Evolutionary conservation across 1,140 invertebrate species (phyloP).

Genomic region (Stenopsyche tienmushanensis): DNA sequence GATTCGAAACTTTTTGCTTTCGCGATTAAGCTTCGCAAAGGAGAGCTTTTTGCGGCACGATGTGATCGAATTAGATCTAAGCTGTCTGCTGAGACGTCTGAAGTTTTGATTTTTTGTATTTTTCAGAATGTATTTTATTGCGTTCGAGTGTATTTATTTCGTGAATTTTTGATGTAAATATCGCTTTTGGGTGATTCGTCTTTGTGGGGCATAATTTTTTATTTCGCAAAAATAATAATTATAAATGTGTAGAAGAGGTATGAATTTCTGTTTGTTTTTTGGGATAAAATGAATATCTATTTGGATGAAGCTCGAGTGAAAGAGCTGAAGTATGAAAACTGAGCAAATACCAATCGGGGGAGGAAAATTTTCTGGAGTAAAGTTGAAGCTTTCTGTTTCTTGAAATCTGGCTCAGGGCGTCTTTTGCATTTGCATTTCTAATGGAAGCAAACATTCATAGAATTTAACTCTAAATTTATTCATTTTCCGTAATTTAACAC

Average conservation of each 20-base stretch:
- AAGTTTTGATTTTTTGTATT: too few species aligned
- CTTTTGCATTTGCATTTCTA: slow-evolving; percentile 26
- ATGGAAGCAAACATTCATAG: slow-evolving; percentile 16
- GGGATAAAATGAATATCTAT: slow-evolving; percentile 5
- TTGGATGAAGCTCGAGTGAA: background rate
- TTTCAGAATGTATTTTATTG: too few species aligned
- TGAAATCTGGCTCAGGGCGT: background rate
- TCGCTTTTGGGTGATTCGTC: too few species aligned
- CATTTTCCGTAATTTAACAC: too few species aligned
- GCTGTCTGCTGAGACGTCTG: too few species aligned
- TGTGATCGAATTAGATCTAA: too few species aligned
- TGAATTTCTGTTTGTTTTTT: slow-evolving; percentile 3
- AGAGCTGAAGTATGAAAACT: slow-evolving; percentile 20
- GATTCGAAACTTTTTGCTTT: too few species aligned
- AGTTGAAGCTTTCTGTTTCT: slow-evolving; percentile 12
- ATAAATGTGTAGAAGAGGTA: background rate
- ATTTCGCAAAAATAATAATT: background rate
- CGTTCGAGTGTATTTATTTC: too few species aligned
- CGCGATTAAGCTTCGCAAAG: too few species aligned
- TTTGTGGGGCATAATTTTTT: background rate
- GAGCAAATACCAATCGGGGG: slow-evolving; percentile 23
- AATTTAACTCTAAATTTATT: too few species aligned
- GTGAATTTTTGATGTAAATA: too few species aligned
- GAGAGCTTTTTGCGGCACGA: too few species aligned
- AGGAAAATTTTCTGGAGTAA: slow-evolving; percentile 20